Base-by-base conservation (phyloP, 2,113 vertebrate genomes). In the Geothlypis trichas region DNA sequence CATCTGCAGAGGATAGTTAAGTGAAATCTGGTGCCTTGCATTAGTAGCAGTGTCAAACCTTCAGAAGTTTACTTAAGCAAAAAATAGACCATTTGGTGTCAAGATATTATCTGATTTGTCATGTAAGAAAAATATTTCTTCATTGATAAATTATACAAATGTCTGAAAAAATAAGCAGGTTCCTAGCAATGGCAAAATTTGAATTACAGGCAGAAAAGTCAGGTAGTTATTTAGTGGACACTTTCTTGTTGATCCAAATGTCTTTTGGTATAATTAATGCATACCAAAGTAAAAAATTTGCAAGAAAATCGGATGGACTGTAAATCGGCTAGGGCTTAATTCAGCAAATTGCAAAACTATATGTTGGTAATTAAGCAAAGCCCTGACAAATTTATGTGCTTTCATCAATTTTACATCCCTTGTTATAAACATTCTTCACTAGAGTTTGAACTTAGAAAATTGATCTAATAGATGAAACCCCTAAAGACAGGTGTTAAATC, bases 1-100 rank as follows among this genome's bases (percentile, higher is more conserved):
- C 86, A 90, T 94, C 91, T 95, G 84, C 68, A 92, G 81, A 95
- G 91, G 84, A 95, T 71, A 94, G 91, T 91, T 89, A 92, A 97
- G 75, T 89, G 81, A 91, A 88, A 91, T 94, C 74, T 94, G 78
- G 47, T 93, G 65, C 23, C 35, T 95, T 93, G 80, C 77, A 88
- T 77, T 85, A 89, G 41, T 41, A 80, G 59, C 41, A 92, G 85
- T 89, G 79, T 74, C 74, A 95, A 87, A 77, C 31, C 59, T 92
- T 90, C 67, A 92, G 58, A 84, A 94, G 51, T 84, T 49, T 93
- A 27, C 35, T 82, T 86, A 80, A 61, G 22, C 26, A 31, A 67
- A 74, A 90, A 79, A 19, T 37, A 90, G 35, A 82, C 33, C 16
- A 74, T 72, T 84, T 54, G 10, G 16, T 73, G 6, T 90, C 37